Conservation (phyloP, 1,140 invertebrate genomes). For the Brachionus koreanus region DNA sequence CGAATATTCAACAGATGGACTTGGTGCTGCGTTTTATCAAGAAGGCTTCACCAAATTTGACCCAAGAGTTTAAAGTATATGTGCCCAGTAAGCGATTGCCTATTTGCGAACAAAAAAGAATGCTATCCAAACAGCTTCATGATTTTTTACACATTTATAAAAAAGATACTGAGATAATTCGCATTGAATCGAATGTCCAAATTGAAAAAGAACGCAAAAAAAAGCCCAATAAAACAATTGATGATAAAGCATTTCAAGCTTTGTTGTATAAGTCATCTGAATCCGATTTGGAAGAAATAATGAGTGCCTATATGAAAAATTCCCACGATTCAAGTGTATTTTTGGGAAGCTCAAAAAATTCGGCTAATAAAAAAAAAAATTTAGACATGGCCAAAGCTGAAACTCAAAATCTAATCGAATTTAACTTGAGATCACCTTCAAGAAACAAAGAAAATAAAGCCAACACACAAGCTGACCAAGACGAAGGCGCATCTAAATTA, state of each 20-base stretch:
- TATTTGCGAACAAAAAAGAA: conserved; percentile 75
- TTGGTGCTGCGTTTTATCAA: conserved; percentile 72
- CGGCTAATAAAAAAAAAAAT: neutral
- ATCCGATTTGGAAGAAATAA: conserved; percentile 65
- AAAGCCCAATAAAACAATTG: conserved; percentile 45
- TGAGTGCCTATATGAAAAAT: conserved; percentile 65
- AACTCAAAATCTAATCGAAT: neutral
- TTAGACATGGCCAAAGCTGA: neutral
- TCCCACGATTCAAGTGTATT: conserved; percentile 67
- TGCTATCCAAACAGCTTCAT: conserved; percentile 82
- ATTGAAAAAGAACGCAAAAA: conserved; percentile 41
- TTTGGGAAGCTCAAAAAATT: conserved; percentile 58
- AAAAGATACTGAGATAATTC: conserved; percentile 68
- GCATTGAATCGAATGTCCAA: conserved; percentile 43
- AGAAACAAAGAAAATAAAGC: neutral
- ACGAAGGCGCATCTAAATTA: neutral
- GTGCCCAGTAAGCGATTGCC: conserved; percentile 70
- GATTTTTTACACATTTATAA: conserved; percentile 85
- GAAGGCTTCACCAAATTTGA: conserved; percentile 70
- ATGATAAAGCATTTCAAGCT: conserved; percentile 32
- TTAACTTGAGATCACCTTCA: neutral
- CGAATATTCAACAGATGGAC: conserved; percentile 58
- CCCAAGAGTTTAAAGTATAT: conserved; percentile 70
- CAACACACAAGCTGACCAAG: neutral
- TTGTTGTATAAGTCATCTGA: conserved; percentile 56